Conservation (phyloP, 2,888 invertebrate species). For the Volucella zonaria region DNA sequence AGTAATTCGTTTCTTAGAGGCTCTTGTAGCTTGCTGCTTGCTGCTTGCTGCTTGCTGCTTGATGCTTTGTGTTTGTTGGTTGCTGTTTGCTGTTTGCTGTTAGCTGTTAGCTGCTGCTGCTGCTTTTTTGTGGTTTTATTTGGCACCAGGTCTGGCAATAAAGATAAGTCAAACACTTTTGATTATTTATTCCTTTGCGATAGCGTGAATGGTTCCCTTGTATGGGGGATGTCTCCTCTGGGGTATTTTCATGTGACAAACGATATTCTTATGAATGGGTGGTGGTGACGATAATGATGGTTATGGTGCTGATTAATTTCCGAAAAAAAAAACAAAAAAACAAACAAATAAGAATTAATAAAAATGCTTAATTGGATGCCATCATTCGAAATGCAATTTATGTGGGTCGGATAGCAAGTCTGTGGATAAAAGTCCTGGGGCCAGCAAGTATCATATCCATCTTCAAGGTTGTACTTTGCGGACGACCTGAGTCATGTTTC, state of each 20-base stretch:
- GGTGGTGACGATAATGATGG: constrained; percentile 41
- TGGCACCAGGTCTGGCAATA: constrained; percentile 54
- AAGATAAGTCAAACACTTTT: constrained; percentile 74
- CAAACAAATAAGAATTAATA: background rate
- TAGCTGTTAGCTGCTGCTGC: background rate
- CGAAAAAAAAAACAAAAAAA: background rate
- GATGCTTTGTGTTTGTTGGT: background rate
- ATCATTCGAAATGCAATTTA: constrained; percentile 61
- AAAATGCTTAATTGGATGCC: constrained; percentile 63
- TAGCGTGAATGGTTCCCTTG: constrained; percentile 65
- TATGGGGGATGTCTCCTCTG: constrained; percentile 39
- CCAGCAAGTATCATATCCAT: background rate
- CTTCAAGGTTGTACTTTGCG: constrained; percentile 27
- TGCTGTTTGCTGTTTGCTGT: background rate
- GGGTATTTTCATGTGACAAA: constrained; percentile 53
- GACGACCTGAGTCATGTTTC: too few species aligned
- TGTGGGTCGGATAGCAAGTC: constrained; percentile 38
- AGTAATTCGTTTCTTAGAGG: constrained; percentile 65
- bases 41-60: background rate
- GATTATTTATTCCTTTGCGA: constrained; percentile 74
- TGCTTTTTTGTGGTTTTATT: constrained; percentile 29
- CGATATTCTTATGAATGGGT: constrained; percentile 71
- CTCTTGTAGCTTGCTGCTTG: constrained; percentile 7
- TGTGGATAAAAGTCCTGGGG: background rate
- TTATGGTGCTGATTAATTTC: constrained; percentile 34